phyloP scores from a whole-genome alignment of 2,888 invertebrate genomes.

The Ctenicera cuprea region DNA sequence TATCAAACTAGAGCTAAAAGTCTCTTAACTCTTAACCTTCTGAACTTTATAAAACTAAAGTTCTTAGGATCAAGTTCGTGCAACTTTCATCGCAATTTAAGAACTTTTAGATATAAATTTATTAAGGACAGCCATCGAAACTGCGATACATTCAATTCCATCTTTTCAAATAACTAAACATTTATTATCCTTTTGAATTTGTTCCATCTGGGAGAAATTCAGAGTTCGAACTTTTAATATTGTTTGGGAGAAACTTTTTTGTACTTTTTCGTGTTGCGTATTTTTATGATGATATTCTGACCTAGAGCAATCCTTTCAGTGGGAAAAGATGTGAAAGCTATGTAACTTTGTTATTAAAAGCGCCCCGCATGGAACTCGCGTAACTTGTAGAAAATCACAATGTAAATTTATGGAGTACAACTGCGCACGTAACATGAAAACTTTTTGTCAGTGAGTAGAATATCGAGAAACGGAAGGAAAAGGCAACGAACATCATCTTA shows the following conservation, averaged over 20 bases:
- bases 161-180: too few species aligned
- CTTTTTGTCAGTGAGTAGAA: conserved; percentile 14
- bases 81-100: too few species aligned
- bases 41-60: too few species aligned
- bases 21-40: too few species aligned
- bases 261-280: background rate
- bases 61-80: too few species aligned
- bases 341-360: conserved; percentile 6
- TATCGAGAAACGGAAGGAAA: background rate
- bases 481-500: background rate
- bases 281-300: background rate
- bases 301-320: background rate
- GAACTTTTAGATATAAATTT: too few species aligned
- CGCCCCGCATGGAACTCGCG: conserved; percentile 7
- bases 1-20: too few species aligned
- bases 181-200: too few species aligned
- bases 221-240: background rate
- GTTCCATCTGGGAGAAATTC: too few species aligned
- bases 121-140: too few species aligned
- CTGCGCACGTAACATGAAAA: conserved; percentile 1
- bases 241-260: background rate
- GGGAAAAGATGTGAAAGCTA: background rate
- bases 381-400: conserved; percentile 4
- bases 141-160: too few species aligned
- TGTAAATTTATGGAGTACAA: conserved; percentile 10